A percentile compares a stretch with the other conserved stretches of the same genome.
These are phyloP conservation scores for Lordiphosa stackelbergi DNA, from an alignment of 1,140 invertebrate species.

Conservation along the genomic window DNA sequence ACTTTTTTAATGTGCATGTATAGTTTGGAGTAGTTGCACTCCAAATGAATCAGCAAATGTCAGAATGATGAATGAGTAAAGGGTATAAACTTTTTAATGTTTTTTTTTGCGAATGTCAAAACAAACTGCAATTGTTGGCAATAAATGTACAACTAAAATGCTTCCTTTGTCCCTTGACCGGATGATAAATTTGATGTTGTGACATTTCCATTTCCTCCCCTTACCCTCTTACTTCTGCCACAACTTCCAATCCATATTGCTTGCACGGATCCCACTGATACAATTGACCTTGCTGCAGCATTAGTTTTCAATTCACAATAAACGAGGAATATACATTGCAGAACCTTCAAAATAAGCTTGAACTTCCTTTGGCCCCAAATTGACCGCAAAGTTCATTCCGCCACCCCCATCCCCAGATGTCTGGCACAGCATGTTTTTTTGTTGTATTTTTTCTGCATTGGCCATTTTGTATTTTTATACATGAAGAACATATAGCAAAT, in stretches of 20 bases:
- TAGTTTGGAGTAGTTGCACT: too few relatives aligned
- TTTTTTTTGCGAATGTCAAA: too few relatives aligned
- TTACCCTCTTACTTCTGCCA: too few relatives aligned
- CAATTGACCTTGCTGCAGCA: constrained; percentile 20
- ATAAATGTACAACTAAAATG: too few relatives aligned
- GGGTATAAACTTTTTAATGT: too few relatives aligned
- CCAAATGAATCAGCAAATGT: too few relatives aligned
- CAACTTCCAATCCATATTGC: constrained; percentile 33
- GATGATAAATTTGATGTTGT: too few relatives aligned
- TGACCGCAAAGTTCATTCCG: constrained; percentile 22
- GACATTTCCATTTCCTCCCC: too few relatives aligned
- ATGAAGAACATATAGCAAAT: constrained; percentile 48
- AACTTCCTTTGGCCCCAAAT: constrained; percentile 13
- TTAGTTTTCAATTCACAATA: constrained; percentile 26
- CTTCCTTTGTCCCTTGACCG: too few relatives aligned
- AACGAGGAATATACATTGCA: constrained; percentile 28
- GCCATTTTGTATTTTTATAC: constrained; percentile 55
- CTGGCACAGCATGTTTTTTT: constrained; percentile 18
- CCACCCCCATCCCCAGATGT: not conserved
- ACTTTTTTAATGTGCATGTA: too few relatives aligned
- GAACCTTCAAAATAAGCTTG: constrained; percentile 18
- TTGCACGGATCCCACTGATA: constrained; percentile 23
- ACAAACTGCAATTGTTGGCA: too few relatives aligned
- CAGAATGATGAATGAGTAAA: too few relatives aligned
- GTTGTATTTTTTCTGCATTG: constrained; percentile 44